Conservation (phyloP, 92 coral and sea anemone genomes). For the Umimayanthus chanpuru region DNA sequence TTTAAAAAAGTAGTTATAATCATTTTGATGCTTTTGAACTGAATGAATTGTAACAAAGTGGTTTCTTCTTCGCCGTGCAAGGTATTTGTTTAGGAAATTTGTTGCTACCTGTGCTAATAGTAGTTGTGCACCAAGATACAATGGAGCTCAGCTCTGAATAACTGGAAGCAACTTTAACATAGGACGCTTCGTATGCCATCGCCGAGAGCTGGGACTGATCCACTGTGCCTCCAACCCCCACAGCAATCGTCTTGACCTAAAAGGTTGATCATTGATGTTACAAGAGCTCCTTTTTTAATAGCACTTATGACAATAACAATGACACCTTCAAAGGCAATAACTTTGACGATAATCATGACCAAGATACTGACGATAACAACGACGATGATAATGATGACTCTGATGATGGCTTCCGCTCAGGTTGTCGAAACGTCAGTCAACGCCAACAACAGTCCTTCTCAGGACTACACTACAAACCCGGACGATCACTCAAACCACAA, state of each 20-base stretch:
- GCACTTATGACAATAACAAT: too few relatives aligned
- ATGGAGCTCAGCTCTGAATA: slow-evolving; percentile 30
- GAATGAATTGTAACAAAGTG: neutral
- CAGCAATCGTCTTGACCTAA: slow-evolving; percentile 66
- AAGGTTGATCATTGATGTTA: neutral
- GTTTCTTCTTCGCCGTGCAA: neutral
- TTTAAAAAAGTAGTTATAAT: too few relatives aligned
- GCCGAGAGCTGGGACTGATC: slow-evolving; percentile 43
- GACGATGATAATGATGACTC: neutral
- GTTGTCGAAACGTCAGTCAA: too few relatives aligned
- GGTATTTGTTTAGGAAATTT: neutral
- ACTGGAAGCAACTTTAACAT: slow-evolving; percentile 28
- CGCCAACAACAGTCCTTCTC: too few relatives aligned
- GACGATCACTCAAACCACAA: too few relatives aligned
- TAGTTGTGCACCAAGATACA: slow-evolving; percentile 36
- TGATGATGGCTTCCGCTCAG: neutral
- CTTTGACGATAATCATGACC: neutral
- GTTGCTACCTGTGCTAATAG: slow-evolving; percentile 23
- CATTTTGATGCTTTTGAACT: neutral
- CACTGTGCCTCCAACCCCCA: slow-evolving; percentile 69
- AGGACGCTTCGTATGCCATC: slow-evolving; percentile 36
- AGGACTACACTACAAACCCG: too few relatives aligned
- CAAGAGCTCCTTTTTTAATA: too few relatives aligned
- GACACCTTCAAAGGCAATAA: neutral
- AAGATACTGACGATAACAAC: neutral